Evolutionary conservation across 2,113 vertebrate species (phyloP).

Genomic region (Pimephales promelas): DNA sequence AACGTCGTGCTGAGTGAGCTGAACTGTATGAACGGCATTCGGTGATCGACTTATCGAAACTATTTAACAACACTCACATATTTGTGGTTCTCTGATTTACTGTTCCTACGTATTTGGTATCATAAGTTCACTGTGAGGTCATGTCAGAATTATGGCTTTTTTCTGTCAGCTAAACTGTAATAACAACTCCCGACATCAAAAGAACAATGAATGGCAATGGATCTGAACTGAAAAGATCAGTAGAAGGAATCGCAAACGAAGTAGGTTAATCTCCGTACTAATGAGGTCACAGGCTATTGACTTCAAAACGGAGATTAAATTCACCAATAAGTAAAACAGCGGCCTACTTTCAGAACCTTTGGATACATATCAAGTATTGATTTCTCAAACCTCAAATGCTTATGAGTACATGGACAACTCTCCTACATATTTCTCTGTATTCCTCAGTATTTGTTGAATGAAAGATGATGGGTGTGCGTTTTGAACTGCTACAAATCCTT

Average conservation of each 20-base stretch:
- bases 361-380: background rate
- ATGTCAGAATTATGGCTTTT: background rate
- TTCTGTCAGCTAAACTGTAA: background rate
- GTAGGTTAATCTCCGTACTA: constrained; percentile 34
- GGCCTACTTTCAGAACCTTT: background rate
- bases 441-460: background rate
- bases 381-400: background rate
- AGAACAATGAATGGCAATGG: background rate
- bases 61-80: too few species aligned
- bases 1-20: too few species aligned
- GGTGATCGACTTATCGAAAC: too few species aligned
- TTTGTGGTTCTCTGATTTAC: too few species aligned
- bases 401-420: background rate
- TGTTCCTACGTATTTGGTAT: background rate
- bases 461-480: constrained; percentile 2
- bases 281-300: background rate
- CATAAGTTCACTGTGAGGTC: background rate
- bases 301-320: constrained; percentile 13
- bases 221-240: background rate
- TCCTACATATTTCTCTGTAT: background rate
- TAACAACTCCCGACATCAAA: background rate
- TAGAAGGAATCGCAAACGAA: constrained; percentile 4
- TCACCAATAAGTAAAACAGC: constrained; percentile 2
- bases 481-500: constrained; percentile 38
- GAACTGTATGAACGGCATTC: too few species aligned